Conservation (phyloP, 2,113 vertebrate genomes). For the Coryphaenoides rupestris region DNA sequence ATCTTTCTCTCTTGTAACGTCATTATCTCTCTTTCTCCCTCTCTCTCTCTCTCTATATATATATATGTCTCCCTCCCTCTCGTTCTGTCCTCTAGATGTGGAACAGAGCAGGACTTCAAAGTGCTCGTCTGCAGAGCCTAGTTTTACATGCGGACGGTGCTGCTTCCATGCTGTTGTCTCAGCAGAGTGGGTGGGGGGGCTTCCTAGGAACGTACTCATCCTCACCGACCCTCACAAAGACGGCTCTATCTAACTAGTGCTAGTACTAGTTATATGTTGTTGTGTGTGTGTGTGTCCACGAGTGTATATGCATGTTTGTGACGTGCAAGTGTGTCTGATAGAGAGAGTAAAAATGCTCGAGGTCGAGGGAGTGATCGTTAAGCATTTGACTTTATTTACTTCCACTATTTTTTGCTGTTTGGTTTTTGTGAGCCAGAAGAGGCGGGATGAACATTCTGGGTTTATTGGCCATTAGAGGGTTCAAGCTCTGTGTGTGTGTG, state of each 20-base stretch:
- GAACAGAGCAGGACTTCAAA: constrained; percentile 60
- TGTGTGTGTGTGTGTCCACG: too few relatives aligned
- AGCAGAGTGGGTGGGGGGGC: constrained; percentile 48
- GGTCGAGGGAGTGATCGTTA: constrained; percentile 43
- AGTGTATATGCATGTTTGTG: neutral
- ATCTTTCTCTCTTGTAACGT: too few relatives aligned
- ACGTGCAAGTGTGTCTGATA: neutral
- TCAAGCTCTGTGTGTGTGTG: constrained; percentile 17
- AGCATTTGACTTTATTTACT: constrained; percentile 60
- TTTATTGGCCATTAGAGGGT: constrained; percentile 73
- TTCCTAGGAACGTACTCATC: constrained; percentile 60
- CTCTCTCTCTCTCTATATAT: too few relatives aligned
- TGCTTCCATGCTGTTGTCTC: constrained; percentile 34
- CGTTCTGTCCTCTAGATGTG: constrained; percentile 33
- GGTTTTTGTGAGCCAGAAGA: constrained; percentile 61
- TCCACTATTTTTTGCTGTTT: constrained; percentile 60
- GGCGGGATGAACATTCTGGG: constrained; percentile 65
- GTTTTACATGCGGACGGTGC: constrained; percentile 58
- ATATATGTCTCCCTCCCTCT: neutral
- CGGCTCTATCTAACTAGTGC: neutral
- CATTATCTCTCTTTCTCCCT: too few relatives aligned
- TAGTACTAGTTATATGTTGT: too few relatives aligned
- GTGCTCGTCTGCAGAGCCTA: constrained; percentile 44
- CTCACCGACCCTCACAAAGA: constrained; percentile 43
- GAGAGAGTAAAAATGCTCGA: too few relatives aligned